Conservation (phyloP, 2,113 vertebrate genomes). For the Chrysemys picta region DNA sequence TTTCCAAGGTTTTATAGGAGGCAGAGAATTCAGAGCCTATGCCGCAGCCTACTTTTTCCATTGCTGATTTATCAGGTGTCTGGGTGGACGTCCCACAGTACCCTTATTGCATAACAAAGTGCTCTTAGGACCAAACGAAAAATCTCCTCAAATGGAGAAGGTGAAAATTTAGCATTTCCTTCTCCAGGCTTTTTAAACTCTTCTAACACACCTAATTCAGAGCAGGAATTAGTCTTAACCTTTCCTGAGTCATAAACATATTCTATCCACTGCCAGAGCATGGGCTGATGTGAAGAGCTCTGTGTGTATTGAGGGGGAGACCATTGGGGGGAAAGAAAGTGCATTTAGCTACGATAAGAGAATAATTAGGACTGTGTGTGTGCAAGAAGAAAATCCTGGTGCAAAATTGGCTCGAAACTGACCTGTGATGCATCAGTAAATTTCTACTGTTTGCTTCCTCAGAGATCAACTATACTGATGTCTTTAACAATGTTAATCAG, state of each 20-base stretch:
- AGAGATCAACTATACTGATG: not conserved
- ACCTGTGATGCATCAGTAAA: not conserved
- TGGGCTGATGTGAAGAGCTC: not conserved
- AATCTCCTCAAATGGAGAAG: constrained; percentile 40
- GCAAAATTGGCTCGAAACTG: not conserved
- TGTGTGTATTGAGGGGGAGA: not conserved
- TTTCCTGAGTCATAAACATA: not conserved
- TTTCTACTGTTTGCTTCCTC: not conserved
- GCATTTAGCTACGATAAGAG: not conserved
- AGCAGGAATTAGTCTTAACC: not conserved
- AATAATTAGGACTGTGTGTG: not conserved
- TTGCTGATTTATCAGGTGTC: constrained; percentile 60
- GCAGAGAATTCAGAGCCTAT: not conserved
- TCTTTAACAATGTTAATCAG: not conserved
- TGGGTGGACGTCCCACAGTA: constrained; percentile 45
- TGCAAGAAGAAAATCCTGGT: not conserved
- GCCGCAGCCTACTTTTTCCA: constrained; percentile 23
- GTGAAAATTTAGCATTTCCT: constrained; percentile 16
- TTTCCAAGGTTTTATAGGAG: constrained; percentile 2
- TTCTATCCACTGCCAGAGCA: not conserved
- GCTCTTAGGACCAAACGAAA: constrained; percentile 54
- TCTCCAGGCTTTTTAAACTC: not conserved
- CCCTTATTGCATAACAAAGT: constrained; percentile 15
- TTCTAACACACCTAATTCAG: not conserved
- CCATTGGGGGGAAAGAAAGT: not conserved